Conservation (phyloP, 2,888 invertebrate genomes). For the Epirrhoe tristata region DNA sequence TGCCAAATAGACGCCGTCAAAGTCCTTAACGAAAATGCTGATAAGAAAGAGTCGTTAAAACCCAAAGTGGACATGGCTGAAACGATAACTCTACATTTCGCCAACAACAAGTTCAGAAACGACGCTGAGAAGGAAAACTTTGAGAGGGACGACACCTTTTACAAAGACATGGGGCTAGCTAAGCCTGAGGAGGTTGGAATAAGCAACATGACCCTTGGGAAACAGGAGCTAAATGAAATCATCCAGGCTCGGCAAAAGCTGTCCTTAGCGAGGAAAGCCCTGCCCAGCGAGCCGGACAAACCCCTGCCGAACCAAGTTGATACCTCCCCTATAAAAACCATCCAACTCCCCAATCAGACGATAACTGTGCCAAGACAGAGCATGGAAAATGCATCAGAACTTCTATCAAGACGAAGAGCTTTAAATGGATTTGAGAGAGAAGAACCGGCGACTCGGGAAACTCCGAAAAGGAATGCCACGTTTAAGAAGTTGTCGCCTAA, state of each 20-base stretch:
- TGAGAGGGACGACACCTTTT: constrained; percentile 74
- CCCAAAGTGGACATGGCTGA: constrained; percentile 66
- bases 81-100: constrained; percentile 74
- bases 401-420: constrained; percentile 71
- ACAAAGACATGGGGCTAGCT: constrained; percentile 70
- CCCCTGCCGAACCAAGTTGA: constrained; percentile 60
- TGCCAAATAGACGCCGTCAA: constrained; percentile 74
- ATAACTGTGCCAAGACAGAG: constrained; percentile 75
- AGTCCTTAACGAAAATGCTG: constrained; percentile 72
- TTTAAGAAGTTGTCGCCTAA: constrained; percentile 73
- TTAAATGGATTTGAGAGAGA: constrained; percentile 64
- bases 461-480: constrained; percentile 74
- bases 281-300: constrained; percentile 70
- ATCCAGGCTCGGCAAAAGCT: constrained; percentile 79
- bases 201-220: constrained; percentile 75
- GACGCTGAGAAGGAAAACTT: constrained; percentile 81
- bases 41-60: constrained; percentile 66
- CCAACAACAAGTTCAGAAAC: constrained; percentile 72
- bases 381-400: constrained; percentile 77
- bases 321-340: constrained; percentile 67
- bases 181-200: constrained; percentile 62
- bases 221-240: constrained; percentile 79
- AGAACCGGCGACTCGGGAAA: constrained; percentile 73
- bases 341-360: constrained; percentile 76
- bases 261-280: constrained; percentile 72